Evolutionary conservation across 2,797 vertebrate species (phyloP).

Genomic region (Cygnus olor): DNA sequence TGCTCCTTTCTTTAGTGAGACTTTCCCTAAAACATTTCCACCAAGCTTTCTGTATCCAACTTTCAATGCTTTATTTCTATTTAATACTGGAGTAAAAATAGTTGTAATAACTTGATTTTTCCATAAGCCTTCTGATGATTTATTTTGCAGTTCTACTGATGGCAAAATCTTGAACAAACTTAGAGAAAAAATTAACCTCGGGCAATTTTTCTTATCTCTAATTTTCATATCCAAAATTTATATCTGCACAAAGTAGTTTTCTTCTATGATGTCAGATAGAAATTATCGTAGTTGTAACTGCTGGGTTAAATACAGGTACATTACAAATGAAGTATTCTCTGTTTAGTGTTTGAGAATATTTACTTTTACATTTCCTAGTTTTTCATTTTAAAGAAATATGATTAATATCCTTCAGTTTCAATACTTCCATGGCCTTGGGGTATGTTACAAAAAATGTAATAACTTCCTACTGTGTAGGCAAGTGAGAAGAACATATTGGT

Average conservation of each 20-base stretch:
- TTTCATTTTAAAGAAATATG: background rate
- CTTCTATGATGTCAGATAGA: background rate
- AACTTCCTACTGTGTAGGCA: background rate
- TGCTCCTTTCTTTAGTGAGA: background rate
- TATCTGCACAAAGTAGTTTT: background rate
- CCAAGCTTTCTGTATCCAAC: background rate
- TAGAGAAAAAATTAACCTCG: background rate
- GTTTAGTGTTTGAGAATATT: background rate
- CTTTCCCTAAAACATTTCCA: background rate
- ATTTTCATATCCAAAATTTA: background rate
- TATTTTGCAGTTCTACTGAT: background rate
- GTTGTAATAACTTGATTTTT: background rate
- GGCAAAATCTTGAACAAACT: constrained; percentile 3
- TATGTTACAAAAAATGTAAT: background rate
- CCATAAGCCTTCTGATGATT: background rate
- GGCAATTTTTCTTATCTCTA: background rate
- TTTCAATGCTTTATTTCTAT: background rate
- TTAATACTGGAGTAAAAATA: background rate
- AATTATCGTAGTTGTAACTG: background rate
- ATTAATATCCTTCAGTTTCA: background rate
- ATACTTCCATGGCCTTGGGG: background rate
- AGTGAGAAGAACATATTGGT: background rate
- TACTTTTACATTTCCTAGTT: background rate
- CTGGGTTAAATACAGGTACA: background rate
- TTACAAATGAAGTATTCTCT: background rate